Conservation (phyloP, 2,113 vertebrate genomes). For the Oryzias melastigma region DNA sequence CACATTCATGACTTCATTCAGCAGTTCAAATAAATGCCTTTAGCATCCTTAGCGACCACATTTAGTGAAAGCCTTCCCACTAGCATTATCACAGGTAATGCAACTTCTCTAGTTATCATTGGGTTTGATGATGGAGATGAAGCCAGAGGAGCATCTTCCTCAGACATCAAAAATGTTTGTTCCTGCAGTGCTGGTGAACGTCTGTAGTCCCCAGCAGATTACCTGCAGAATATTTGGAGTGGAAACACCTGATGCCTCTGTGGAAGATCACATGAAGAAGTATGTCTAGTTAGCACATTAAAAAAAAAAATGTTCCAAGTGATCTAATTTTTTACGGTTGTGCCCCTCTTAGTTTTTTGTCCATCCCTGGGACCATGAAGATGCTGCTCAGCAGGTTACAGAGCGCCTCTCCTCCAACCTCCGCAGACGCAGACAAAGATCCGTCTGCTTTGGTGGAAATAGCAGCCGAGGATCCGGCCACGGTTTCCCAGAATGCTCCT, state of each 20-base stretch:
- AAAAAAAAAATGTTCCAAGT: background rate
- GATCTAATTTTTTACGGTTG: background rate
- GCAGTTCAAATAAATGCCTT: no score
- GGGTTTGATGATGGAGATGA: no score
- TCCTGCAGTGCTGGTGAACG: constrained; percentile 76
- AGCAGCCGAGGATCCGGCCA: constrained; percentile 7
- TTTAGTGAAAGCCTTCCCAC: no score
- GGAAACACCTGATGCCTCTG: constrained; percentile 42
- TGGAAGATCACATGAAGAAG: constrained; percentile 75
- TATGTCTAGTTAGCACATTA: constrained; percentile 22
- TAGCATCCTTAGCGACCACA: no score
- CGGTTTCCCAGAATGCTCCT: constrained; percentile 28
- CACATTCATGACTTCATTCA: no score
- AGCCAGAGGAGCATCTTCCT: no score
- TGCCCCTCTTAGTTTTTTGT: constrained; percentile 75
- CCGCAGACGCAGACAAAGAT: constrained; percentile 25
- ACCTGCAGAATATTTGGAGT: constrained; percentile 72
- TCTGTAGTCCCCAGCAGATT: constrained; percentile 69
- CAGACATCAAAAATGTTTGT: background rate
- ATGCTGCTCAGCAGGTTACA: constrained; percentile 66
- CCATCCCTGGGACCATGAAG: constrained; percentile 80
- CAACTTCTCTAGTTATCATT: no score
- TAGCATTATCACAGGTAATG: no score
- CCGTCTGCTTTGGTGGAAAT: constrained; percentile 1
- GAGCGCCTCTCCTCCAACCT: constrained; percentile 6